Base-by-base conservation (phyloP, 2,113 vertebrate species). In the Alexandromys fortis region DNA sequence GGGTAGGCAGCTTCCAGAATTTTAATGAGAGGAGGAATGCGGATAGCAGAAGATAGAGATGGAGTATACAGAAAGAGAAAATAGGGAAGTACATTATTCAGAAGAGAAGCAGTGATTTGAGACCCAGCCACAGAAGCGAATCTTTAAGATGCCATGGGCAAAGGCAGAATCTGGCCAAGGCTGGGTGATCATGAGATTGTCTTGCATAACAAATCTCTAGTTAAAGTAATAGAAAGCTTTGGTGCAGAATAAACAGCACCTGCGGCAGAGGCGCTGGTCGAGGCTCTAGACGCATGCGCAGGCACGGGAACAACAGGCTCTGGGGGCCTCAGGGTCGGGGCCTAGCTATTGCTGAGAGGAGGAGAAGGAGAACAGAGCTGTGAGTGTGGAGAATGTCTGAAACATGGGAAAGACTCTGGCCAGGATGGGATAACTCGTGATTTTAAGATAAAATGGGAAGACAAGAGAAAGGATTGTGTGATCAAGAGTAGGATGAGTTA, bases 361-460 rank as follows among this genome's bases (percentile, higher is more conserved):
- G 22, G 65, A 73, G 52, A 72, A 52, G 85, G 35, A 94, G 72
- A 79, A 81, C 49, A 72, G 61, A 93, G 72, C 0, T 26, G 22
- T 58, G 49, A 81, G 70, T 61, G 19, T 52, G 38, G 77, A 76
- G 58, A 86, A 91, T 75, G n/a, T 65, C 7, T 33, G 35, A 93
- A 82, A 92, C 1, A 38, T 28, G 75, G 49, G 77, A 63, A 83
- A 68, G 73, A 92, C 65, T 47, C 73, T 3, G 0, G 61, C 58
- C 72, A 73, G 67, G 58, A 70, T 63, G 35, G 96, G 75, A 67
- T 93, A 92, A 82, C 33, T 78, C 67, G 21, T 38, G 17, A 86
- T 86, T 95, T 89, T 96, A 96, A 96, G 96, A 89, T 91, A 92
- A 97, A 97, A 95, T 1, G 16, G 45, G 68, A 94, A 95, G 82